Conservation (phyloP, 92 coral and sea anemone species). For the Chrysogorgia sp. region DNA sequence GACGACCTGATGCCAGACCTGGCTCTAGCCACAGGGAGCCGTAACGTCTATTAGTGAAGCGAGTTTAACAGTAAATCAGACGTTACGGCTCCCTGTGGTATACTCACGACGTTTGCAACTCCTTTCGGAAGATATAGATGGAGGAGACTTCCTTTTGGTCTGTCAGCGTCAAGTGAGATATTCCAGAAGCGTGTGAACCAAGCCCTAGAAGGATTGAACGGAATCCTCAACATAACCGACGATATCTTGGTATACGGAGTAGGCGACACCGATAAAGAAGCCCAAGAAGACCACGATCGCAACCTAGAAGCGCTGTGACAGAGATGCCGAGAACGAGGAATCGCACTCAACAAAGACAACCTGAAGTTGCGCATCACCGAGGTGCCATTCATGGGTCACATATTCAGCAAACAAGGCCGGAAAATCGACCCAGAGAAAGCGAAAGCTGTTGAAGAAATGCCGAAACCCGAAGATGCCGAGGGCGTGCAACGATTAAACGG, state of each 20-base stretch:
- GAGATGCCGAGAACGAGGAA: slow-evolving; percentile 46
- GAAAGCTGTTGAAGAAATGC: slow-evolving; percentile 57
- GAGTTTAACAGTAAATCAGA: slow-evolving; percentile 57
- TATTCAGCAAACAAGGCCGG: slow-evolving; percentile 36
- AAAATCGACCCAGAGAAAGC: slow-evolving; percentile 62
- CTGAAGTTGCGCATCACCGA: slow-evolving; percentile 46
- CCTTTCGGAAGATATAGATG: slow-evolving; percentile 58
- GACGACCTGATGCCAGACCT: slow-evolving; percentile 53
- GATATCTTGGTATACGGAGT: slow-evolving; percentile 50
- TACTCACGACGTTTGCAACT: slow-evolving; percentile 64
- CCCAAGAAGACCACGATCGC: slow-evolving; percentile 40
- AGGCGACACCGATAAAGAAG: slow-evolving; percentile 49
- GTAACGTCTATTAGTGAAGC: slow-evolving; percentile 61
- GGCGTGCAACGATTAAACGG: slow-evolving; percentile 49
- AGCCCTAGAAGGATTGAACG: slow-evolving; percentile 60
- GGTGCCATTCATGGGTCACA: slow-evolving; percentile 61
- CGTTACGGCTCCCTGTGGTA: too few species aligned
- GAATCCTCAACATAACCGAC: slow-evolving; percentile 50
- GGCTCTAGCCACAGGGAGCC: slow-evolving; percentile 35
- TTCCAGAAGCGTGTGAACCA: slow-evolving; percentile 63
- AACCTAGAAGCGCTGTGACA: slow-evolving; percentile 46
- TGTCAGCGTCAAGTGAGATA: slow-evolving; percentile 49
- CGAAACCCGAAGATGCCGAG: slow-evolving; percentile 52
- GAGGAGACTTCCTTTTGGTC: slow-evolving; percentile 58
- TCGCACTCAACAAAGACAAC: slow-evolving; percentile 51